Evolutionary conservation across 2,113 vertebrate species (phyloP), one percentile per base, ranked within the genome.

Genomic region (Salvelinus fontinalis): DNA sequence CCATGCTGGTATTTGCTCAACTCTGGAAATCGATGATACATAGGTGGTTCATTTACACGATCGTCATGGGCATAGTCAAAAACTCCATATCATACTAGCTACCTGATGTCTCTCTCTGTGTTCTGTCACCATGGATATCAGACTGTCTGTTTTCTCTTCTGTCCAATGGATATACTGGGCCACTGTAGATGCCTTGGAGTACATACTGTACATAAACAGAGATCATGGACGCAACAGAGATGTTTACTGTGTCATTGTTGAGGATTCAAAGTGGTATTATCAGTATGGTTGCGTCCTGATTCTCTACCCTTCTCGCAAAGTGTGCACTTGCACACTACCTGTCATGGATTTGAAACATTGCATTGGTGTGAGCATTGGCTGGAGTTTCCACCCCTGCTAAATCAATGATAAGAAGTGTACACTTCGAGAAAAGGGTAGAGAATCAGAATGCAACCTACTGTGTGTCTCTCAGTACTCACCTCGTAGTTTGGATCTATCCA

Each of bases 401-500:
- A 51, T 14, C 49, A n/a, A 62, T 8, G 1, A 62, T 51, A 14
- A 12, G 11, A 51, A 14, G 12, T 51, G 49, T 6, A 34, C 34
- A 7, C 34, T 34, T 34, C 5, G 34, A 34, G 34, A 34, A 34
- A 51, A 51, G 3, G 49, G 49, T 51, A 51, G 3, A 51, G 49
- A 51, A 51, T 51, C 49, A 3, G 49, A 14, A 51, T 51, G 49
- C 34, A 14, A 51, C 49, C 9, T n/a, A 34, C 34, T 34, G 34
- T 34, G 34, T 34, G 34, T 34, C 34, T n/a, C 57, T 18, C 57
- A 20, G 5, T 7, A 79, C 81, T 65, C 60, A 93, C 93, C 85
- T 91, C 90, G 75, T 89, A 85, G 24, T 84, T 77, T 3, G 82
- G 82, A 65, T 91, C 90, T 26, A 74, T 75, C 83, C 89, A 91